phyloP scores from a whole-genome alignment of 2,888 invertebrate genomes.

The Cosmia trapezina region DNA sequence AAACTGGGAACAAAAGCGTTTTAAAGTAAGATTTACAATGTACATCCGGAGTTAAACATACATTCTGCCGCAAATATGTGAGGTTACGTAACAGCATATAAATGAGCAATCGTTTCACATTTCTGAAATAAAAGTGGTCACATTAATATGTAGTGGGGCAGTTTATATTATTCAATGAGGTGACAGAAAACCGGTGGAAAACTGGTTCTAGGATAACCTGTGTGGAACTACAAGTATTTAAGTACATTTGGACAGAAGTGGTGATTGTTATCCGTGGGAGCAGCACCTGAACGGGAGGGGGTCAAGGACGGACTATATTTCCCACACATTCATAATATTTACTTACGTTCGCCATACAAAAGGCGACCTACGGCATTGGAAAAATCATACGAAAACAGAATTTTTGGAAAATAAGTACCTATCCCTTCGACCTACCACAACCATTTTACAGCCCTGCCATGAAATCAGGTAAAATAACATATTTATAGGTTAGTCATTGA shows the following conservation, averaged over 20 bases:
- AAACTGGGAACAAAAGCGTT: slow-evolving; percentile 42
- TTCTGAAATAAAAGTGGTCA: slow-evolving; percentile 54
- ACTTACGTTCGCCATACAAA: slow-evolving; percentile 51
- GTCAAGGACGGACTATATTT: slow-evolving; percentile 79
- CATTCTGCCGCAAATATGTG: slow-evolving; percentile 42
- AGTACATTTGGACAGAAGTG: slow-evolving; percentile 67
- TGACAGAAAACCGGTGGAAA: slow-evolving; percentile 63
- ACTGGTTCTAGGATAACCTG: slow-evolving; percentile 69
- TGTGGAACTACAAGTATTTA: slow-evolving; percentile 40
- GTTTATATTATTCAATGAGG: slow-evolving; percentile 46
- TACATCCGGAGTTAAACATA: slow-evolving; percentile 50
- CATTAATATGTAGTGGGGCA: slow-evolving; percentile 43
- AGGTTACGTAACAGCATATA: slow-evolving; percentile 50
- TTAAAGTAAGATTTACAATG: slow-evolving; percentile 24
- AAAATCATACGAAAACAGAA: neutral
- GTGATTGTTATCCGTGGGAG: slow-evolving; percentile 83
- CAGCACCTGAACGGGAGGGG: slow-evolving; percentile 68
- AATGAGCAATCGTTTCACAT: slow-evolving; percentile 49
- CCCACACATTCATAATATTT: slow-evolving; percentile 74
- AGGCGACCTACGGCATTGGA: slow-evolving; percentile 2
- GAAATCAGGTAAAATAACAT: neutral
- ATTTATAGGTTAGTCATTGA: neutral
- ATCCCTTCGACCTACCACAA: neutral
- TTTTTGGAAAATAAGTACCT: neutral
- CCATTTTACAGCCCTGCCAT: neutral